phyloP scores from a whole-genome alignment of 2,797 vertebrate species.

The Miichthys miiuy region DNA sequence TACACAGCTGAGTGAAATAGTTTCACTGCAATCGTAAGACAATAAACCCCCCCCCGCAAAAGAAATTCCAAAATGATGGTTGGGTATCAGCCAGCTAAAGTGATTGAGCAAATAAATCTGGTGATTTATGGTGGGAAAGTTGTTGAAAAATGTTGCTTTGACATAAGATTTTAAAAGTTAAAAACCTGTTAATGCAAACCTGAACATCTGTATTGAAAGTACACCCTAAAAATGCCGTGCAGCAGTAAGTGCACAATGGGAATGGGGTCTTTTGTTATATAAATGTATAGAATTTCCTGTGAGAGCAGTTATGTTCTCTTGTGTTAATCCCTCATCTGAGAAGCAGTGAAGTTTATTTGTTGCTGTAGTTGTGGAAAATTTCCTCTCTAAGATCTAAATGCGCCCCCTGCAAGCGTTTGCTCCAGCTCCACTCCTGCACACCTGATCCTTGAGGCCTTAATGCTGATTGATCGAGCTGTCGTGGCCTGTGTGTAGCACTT shows the following conservation, averaged over 20 bases:
- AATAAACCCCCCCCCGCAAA: background rate
- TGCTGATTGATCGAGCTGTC: background rate
- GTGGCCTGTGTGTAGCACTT: rapidly evolving
- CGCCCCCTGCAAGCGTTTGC: background rate
- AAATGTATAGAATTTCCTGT: background rate
- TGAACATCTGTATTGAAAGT: no score
- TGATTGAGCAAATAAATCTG: background rate
- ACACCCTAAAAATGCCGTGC: no score
- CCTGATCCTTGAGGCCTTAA: background rate
- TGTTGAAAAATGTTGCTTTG: no score
- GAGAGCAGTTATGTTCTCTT: background rate
- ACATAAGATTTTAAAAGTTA: no score
- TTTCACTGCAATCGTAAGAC: background rate
- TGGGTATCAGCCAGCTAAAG: background rate
- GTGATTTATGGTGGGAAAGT: no score
- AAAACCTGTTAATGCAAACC: no score
- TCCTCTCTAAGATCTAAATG: background rate
- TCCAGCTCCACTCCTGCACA: background rate
- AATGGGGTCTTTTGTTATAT: background rate
- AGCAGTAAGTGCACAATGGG: background rate
- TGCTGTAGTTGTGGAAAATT: background rate
- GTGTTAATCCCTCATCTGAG: background rate
- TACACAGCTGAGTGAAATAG: conserved; percentile 19
- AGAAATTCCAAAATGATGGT: background rate
- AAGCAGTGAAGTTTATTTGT: background rate